These are phyloP conservation scores for Falcaria lacertinaria DNA, from an alignment of 2,888 invertebrate species.

Conservation along the genomic window DNA sequence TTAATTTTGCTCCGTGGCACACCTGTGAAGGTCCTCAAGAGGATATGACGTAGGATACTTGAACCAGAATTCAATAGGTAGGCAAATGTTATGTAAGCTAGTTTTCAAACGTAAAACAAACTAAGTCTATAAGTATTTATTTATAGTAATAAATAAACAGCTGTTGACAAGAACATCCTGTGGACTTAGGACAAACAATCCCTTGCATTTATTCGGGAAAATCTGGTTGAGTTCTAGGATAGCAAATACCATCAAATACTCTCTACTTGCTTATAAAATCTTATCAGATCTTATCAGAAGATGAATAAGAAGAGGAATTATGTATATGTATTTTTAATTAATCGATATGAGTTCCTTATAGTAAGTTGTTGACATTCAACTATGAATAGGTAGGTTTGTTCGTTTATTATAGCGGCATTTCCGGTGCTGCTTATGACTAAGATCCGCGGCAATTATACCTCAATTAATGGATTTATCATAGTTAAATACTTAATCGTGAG, in stretches of 20 bases:
- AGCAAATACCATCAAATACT: too few species aligned
- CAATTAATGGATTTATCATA: neutral
- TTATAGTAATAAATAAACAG: too few species aligned
- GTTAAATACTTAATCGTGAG: neutral
- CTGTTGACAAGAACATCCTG: too few species aligned
- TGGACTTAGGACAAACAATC: too few species aligned
- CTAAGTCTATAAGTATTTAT: too few species aligned
- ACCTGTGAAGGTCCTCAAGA: neutral
- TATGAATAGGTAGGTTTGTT: neutral
- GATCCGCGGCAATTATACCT: neutral
- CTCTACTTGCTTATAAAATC: too few species aligned
- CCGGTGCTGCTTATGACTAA: neutral
- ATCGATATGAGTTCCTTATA: neutral
- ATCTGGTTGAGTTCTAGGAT: too few species aligned
- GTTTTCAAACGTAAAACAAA: neutral
- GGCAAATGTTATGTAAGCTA: neutral
- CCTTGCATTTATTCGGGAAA: too few species aligned
- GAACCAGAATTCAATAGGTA: neutral
- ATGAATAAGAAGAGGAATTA: too few species aligned
- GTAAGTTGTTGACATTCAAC: neutral
- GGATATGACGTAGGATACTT: neutral
- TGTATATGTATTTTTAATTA: neutral
- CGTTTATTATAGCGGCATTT: neutral
- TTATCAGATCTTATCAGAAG: too few species aligned
- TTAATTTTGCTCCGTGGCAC: neutral